Base-by-base conservation (phyloP, 2,113 vertebrate species). In the Holacanthus passer region DNA sequence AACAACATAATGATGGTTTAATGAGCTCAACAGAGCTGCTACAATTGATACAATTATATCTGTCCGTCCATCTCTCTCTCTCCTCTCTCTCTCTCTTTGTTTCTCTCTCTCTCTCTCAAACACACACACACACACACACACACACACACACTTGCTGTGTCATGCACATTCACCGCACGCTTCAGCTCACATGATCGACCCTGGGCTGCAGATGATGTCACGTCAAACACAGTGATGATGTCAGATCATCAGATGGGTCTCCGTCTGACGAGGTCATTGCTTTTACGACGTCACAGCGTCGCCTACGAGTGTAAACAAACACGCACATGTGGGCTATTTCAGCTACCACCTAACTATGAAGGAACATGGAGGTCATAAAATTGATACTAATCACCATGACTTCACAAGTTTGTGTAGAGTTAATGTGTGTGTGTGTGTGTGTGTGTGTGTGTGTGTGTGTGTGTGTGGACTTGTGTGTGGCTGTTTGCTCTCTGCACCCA, bases 321-420 rank as follows among this genome's bases (percentile, higher is more conserved):
- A 78, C 53, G 76, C 77, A 81, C 72, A 37, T 19, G 0, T 20
- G 62, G 59, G 64, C 74, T 87, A 87, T 56, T 75, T 83, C 53
- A 81, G 85, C 84, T 92, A 87, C 73, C 53, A 90, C 72, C 75
- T 90, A 86, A 91, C 85, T 87, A 93, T 89, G 88, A 84, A 85
- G 83, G 77, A 87, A 91, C 74, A 90, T 77, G 68, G 81, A 89
- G 67, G 87, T 85, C 81, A 68, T 84, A 81, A 81, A 77, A 68
- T 65, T 41, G 24, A 77, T 68, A 84, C 86, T 89, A 87, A 92
- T 92, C 87, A 94, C 91, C 87, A 92, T 88, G 90, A 93, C 82
- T 79, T 92, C 84, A 94, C 84, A 55, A 88, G 83, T 78, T 52
- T 85, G 75, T 87, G 68, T 65, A 63, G 16, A 47, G 24, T 52